Percentiles rank a stretch among this genome's conserved stretches.
phyloP scores from a whole-genome alignment of 1,140 invertebrate genomes.

The Maniola jurtina region DNA sequence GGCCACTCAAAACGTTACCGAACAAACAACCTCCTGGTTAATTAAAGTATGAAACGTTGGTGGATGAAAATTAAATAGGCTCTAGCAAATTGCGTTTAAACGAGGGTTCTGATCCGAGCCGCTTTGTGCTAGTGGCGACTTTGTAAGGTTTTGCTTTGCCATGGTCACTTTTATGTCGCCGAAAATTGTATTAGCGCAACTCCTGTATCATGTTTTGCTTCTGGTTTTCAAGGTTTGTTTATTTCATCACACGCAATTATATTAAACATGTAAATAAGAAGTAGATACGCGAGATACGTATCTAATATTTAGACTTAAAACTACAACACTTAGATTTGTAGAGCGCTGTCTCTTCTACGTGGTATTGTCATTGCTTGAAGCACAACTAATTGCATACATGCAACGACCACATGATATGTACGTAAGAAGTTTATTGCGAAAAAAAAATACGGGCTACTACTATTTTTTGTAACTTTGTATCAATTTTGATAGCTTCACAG shows the following conservation, averaged over 20 bases:
- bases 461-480: too few relatives aligned
- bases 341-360: too few relatives aligned
- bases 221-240: not conserved
- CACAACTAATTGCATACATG: too few relatives aligned
- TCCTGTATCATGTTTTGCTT: conserved; percentile 10
- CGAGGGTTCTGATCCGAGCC: conserved; percentile 40
- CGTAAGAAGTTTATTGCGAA: too few relatives aligned
- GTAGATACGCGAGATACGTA: too few relatives aligned
- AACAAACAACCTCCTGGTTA: conserved; percentile 55
- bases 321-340: too few relatives aligned
- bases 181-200: conserved; percentile 31
- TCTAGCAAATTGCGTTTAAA: conserved; percentile 56
- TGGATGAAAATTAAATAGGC: conserved; percentile 63
- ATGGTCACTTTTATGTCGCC: conserved; percentile 41
- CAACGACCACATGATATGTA: too few relatives aligned
- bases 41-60: conserved; percentile 58
- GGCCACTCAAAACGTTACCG: conserved; percentile 41
- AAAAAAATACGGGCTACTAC: too few relatives aligned
- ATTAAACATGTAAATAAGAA: too few relatives aligned
- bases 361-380: too few relatives aligned
- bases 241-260: not conserved
- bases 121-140: conserved; percentile 46
- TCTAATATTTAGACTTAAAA: too few relatives aligned
- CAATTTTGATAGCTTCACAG: too few relatives aligned
- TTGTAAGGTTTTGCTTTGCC: conserved; percentile 44